Percentiles rank a stretch among this genome's conserved stretches.
phyloP scores from a whole-genome alignment of 2,888 invertebrate species.

The Zaprionus lineosus region DNA sequence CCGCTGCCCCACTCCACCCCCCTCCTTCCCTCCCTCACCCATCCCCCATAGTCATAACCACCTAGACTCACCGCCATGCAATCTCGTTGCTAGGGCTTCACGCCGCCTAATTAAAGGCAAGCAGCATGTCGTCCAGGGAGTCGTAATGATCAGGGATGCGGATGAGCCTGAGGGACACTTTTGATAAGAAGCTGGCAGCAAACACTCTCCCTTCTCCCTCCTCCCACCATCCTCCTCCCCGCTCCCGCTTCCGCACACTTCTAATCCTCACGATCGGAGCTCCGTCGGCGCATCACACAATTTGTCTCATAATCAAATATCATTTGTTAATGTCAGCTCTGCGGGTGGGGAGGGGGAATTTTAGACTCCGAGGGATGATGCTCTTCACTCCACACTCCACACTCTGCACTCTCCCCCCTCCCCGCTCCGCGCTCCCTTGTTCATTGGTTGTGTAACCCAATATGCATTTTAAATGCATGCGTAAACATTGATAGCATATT shows the following conservation, averaged over 20 bases:
- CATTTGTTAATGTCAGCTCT: conserved; percentile 74
- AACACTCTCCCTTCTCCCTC: background rate
- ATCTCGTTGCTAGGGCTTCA: conserved; percentile 57
- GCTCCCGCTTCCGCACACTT: no score
- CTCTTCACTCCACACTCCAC: conserved; percentile 1
- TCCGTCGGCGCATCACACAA: conserved; percentile 66
- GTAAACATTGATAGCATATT: conserved; percentile 76
- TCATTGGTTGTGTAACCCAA: conserved; percentile 48
- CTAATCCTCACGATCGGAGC: conserved; percentile 16
- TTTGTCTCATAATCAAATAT: conserved; percentile 79
- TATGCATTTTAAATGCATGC: conserved; percentile 71
- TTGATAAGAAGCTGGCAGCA: conserved; percentile 52
- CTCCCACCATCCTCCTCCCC: background rate
- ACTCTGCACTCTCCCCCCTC: background rate
- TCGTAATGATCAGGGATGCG: conserved; percentile 31
- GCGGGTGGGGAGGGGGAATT: conserved; percentile 49
- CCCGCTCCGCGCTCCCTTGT: background rate
- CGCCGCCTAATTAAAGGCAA: conserved; percentile 73
- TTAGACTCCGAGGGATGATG: conserved; percentile 25
- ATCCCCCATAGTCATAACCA: background rate
- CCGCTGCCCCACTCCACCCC: conserved; percentile 6
- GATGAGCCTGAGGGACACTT: conserved; percentile 31
- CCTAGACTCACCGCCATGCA: conserved; percentile 41
- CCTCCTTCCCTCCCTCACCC: conserved; percentile 1
- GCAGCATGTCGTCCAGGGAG: conserved; percentile 51